phyloP scores from a whole-genome alignment of 2,888 invertebrate genomes.

The Pyrgus malvae region DNA sequence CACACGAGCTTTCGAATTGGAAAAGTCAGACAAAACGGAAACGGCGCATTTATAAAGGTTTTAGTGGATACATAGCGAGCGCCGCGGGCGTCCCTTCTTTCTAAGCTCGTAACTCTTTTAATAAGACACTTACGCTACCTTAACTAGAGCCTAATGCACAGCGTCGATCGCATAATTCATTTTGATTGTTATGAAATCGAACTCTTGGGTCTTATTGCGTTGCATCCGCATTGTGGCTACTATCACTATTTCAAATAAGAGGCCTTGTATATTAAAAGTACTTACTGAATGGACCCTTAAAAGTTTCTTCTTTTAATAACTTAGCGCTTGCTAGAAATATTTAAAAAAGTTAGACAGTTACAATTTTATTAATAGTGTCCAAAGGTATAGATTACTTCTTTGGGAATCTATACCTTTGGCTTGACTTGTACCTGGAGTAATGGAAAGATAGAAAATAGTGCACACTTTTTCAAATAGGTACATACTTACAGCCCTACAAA shows the following conservation, averaged over 20 bases:
- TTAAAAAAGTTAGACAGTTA: too few relatives aligned
- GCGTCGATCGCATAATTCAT: slow-evolving; percentile 67
- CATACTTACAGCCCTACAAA: too few relatives aligned
- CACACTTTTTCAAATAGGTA: too few relatives aligned
- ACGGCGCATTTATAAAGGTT: slow-evolving; percentile 69
- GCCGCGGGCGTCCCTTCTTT: slow-evolving; percentile 71
- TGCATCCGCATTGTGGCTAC: slow-evolving; percentile 47
- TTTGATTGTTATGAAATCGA: slow-evolving; percentile 67
- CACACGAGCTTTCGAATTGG: slow-evolving; percentile 72
- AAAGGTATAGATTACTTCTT: too few relatives aligned
- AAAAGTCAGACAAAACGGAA: slow-evolving; percentile 73
- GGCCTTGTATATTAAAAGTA: too few relatives aligned
- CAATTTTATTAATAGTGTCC: too few relatives aligned
- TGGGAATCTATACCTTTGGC: too few relatives aligned
- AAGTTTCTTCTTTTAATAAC: too few relatives aligned
- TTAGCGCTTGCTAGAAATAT: too few relatives aligned
- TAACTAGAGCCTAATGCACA: slow-evolving; percentile 66
- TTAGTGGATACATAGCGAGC: slow-evolving; percentile 52
- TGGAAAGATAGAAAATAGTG: too few relatives aligned
- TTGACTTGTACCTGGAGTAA: too few relatives aligned
- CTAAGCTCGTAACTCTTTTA: slow-evolving; percentile 72
- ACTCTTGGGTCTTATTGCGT: slow-evolving; percentile 48
- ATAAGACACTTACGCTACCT: slow-evolving; percentile 71
- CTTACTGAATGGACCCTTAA: too few relatives aligned
- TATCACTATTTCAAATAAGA: not conserved